These are phyloP conservation scores for Triplophysa siluroides DNA, from an alignment of 2,113 vertebrate genomes.

Conservation along the genomic window DNA sequence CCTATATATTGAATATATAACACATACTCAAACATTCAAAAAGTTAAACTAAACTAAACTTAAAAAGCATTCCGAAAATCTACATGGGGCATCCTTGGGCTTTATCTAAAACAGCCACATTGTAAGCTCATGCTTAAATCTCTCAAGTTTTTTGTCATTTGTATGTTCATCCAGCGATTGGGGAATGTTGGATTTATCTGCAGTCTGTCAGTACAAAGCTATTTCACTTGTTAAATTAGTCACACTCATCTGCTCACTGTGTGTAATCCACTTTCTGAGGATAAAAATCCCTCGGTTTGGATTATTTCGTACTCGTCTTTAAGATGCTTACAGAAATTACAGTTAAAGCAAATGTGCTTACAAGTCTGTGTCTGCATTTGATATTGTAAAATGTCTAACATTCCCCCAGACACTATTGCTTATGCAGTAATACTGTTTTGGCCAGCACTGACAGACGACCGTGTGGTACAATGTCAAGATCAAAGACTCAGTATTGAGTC, in stretches of 20 bases:
- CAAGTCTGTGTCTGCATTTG: slow-evolving; percentile 25
- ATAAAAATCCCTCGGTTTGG: slow-evolving; percentile 26
- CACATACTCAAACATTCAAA: no score
- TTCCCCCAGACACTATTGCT: background rate
- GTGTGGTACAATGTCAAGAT: slow-evolving; percentile 5
- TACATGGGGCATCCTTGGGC: background rate
- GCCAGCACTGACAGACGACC: background rate
- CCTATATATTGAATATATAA: no score
- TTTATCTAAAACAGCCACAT: slow-evolving; percentile 6
- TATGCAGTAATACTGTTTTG: background rate
- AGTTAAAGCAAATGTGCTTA: slow-evolving; percentile 25
- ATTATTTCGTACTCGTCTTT: slow-evolving; percentile 30
- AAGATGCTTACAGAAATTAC: slow-evolving; percentile 38
- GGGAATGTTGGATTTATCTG: slow-evolving; percentile 39
- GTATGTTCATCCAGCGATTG: slow-evolving; percentile 5
- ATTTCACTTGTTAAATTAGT: slow-evolving; percentile 31
- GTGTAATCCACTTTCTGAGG: slow-evolving; percentile 41
- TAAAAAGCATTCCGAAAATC: background rate
- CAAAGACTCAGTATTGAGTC: background rate
- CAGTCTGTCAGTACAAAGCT: slow-evolving; percentile 40
- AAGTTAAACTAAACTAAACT: background rate
- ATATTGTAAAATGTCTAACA: slow-evolving; percentile 17
- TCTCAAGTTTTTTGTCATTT: background rate
- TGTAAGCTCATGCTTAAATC: background rate
- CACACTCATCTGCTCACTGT: slow-evolving; percentile 28